These are phyloP conservation scores for zebrafish (Danio rerio) DNA, from an alignment of 2,113 vertebrate species.

Conservation along the genomic window DNA sequence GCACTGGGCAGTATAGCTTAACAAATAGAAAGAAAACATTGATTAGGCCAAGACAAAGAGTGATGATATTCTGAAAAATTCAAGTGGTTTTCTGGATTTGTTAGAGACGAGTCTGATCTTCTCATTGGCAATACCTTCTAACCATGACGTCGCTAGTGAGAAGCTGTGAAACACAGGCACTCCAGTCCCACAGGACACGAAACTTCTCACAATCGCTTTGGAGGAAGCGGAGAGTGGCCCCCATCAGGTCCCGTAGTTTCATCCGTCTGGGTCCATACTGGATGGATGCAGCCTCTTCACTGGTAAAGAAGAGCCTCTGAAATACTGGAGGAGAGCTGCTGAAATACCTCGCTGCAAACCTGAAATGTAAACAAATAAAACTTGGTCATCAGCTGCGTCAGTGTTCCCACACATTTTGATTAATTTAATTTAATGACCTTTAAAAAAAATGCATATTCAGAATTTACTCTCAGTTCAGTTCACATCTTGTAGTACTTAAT, in stretches of 20 bases:
- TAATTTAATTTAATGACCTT: background rate
- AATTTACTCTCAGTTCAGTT: background rate
- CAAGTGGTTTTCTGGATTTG: background rate
- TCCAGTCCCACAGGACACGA: constrained; percentile 94
- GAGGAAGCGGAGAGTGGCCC: constrained; percentile 90
- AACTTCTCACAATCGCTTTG: constrained; percentile 86
- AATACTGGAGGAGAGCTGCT: constrained; percentile 88
- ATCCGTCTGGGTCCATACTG: constrained; percentile 91
- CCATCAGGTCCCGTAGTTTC: constrained; percentile 97
- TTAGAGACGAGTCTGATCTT: background rate
- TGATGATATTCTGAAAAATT: background rate
- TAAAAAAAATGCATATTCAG: background rate
- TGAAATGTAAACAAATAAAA: constrained; percentile 59
- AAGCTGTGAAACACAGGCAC: constrained; percentile 92
- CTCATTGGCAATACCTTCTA: constrained; percentile 81
- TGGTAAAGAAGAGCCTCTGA: constrained; percentile 94
- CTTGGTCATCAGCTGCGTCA: background rate
- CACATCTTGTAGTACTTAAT: too few relatives aligned
- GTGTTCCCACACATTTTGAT: background rate
- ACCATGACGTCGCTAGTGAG: constrained; percentile 94
- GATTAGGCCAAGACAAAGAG: background rate
- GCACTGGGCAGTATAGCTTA: constrained; percentile 93
- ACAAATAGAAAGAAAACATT: constrained; percentile 51
- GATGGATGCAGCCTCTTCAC: constrained; percentile 86
- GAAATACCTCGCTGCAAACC: constrained; percentile 93